phyloP scores from a whole-genome alignment of 2,113 vertebrate species.

The Australoheros scitulus region DNA sequence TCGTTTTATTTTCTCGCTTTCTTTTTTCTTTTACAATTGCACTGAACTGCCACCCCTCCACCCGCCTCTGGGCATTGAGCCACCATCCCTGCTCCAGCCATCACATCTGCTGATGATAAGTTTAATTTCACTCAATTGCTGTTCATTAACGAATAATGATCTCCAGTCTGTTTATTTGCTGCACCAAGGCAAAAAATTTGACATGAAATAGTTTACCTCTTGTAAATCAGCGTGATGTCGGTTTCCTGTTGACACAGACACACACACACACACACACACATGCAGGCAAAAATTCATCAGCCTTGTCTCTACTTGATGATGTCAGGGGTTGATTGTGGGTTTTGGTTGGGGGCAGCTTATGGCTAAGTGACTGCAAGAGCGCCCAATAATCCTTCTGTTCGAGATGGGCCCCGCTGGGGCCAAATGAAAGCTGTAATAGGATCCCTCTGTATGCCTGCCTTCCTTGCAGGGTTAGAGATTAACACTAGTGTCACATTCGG shows the following conservation, averaged over 20 bases:
- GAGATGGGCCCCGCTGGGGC: slow-evolving; percentile 71
- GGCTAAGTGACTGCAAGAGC: slow-evolving; percentile 70
- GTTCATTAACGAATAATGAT: slow-evolving; percentile 56
- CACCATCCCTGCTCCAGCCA: slow-evolving; percentile 25
- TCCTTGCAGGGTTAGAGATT: slow-evolving; percentile 88
- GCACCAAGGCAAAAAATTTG: slow-evolving; percentile 27
- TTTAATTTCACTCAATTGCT: slow-evolving; percentile 48
- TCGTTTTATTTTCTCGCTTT: background rate
- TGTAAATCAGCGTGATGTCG: slow-evolving; percentile 22
- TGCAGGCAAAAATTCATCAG: background rate
- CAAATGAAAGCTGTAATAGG: slow-evolving; percentile 92
- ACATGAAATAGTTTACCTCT: slow-evolving; percentile 52
- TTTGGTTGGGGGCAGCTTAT: slow-evolving; percentile 34
- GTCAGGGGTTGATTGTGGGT: slow-evolving; percentile 52
- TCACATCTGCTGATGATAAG: slow-evolving; percentile 58
- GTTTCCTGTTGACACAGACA: background rate
- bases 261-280: too few relatives aligned
- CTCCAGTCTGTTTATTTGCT: slow-evolving; percentile 37
- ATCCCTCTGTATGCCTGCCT: slow-evolving; percentile 87
- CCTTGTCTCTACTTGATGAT: slow-evolving; percentile 59
- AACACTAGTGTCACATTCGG: slow-evolving; percentile 92
- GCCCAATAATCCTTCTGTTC: slow-evolving; percentile 71
- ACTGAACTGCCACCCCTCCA: background rate
- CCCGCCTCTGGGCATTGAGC: slow-evolving; percentile 45
- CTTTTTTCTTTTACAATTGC: background rate